Conservation (phyloP, 2,888 invertebrate species). For the Cerceris ruficornis region DNA sequence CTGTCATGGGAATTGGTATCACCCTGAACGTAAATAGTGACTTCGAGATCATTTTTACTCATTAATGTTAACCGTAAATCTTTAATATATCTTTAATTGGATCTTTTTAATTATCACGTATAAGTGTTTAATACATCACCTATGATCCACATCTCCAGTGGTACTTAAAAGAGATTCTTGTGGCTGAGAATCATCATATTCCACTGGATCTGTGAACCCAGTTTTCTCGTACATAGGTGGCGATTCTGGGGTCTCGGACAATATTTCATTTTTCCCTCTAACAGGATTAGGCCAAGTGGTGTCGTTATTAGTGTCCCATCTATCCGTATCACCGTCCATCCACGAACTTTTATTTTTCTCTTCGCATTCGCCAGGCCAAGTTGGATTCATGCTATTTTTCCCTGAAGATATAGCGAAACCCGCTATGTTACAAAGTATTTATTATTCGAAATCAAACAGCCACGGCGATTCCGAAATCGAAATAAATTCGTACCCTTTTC, state of each 20-base stretch:
- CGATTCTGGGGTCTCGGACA: constrained; percentile 86
- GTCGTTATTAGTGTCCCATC: constrained; percentile 76
- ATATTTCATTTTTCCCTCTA: constrained; percentile 68
- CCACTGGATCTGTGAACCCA: constrained; percentile 84
- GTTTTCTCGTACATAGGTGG: constrained; percentile 87
- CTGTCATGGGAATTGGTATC: constrained; percentile 75
- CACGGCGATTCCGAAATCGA: background rate
- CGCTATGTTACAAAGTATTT: constrained; percentile 38
- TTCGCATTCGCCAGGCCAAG: constrained; percentile 74
- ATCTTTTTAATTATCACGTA: background rate
- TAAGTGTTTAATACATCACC: constrained; percentile 61
- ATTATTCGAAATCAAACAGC: constrained; percentile 23
- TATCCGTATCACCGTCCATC: constrained; percentile 77
- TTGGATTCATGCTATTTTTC: constrained; percentile 75
- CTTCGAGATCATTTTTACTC: background rate
- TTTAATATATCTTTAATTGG: background rate
- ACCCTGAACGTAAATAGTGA: constrained; percentile 64
- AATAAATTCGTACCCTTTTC: constrained; percentile 72
- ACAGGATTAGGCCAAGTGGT: constrained; percentile 71
- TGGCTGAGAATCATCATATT: constrained; percentile 84
- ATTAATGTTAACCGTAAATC: background rate
- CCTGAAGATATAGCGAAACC: constrained; percentile 61
- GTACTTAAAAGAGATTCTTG: constrained; percentile 78
- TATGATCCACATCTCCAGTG: constrained; percentile 79
- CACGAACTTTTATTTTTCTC: constrained; percentile 71